Evolutionary conservation across 2,888 invertebrate species (phyloP).

Genomic region (Diabrotica balteata): DNA sequence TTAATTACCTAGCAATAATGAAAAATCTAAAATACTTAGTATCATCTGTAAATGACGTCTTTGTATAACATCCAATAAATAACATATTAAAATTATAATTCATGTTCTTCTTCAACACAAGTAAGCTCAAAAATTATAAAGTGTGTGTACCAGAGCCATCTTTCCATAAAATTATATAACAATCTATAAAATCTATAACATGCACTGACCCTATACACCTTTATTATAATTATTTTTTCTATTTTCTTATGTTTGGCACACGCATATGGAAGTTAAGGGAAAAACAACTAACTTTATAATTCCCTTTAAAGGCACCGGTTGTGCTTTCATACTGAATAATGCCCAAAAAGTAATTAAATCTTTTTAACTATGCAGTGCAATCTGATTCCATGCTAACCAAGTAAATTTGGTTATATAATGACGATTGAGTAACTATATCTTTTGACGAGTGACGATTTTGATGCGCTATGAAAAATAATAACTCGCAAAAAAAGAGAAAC

Average conservation of each 20-base stretch:
- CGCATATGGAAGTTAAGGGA: slow-evolving; percentile 54
- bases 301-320: slow-evolving; percentile 57
- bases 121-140: slow-evolving; percentile 40
- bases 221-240: slow-evolving; percentile 36
- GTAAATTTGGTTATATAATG: too few relatives aligned
- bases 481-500: too few relatives aligned
- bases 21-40: too few relatives aligned
- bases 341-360: slow-evolving; percentile 6
- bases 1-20: too few relatives aligned
- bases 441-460: too few relatives aligned
- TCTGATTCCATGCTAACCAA: too few relatives aligned
- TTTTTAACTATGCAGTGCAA: too few relatives aligned
- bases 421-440: too few relatives aligned
- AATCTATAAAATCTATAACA: slow-evolving; percentile 61
- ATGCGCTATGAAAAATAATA: too few relatives aligned
- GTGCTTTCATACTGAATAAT: slow-evolving; percentile 36
- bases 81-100: too few relatives aligned
- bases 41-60: too few relatives aligned
- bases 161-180: slow-evolving; percentile 55
- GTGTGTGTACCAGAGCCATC: slow-evolving; percentile 47
- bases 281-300: slow-evolving; percentile 43
- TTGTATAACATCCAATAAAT: too few relatives aligned
- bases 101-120: slow-evolving; percentile 24
- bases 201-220: slow-evolving; percentile 53
- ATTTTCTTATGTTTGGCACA: slow-evolving; percentile 54